Base-by-base conservation (phyloP, 2,888 invertebrate genomes). In the Seira ritae region DNA sequence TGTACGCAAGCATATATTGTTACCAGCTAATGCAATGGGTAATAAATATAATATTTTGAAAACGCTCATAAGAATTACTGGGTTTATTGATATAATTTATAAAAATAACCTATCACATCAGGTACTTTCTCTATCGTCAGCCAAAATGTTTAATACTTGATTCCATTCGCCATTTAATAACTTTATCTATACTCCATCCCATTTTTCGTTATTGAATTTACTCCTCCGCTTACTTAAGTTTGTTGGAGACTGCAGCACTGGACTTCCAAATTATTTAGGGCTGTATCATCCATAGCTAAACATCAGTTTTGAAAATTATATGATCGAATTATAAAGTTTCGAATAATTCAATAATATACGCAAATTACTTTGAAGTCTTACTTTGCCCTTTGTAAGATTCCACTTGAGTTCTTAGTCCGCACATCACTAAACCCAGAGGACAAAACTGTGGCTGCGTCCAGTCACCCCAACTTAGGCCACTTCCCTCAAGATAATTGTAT, bases 361-460 rank as follows among this genome's bases (percentile, higher is more conserved):
- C 15, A 12, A 19, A 31, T 55, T 70, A 31, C n/a, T n/a, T n/a
- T n/a, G n/a, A n/a, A n/a, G n/a, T n/a, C n/a, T 71, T 67, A 77
- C 83, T 73, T 15, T 65, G 69, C 22, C 80, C 69, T 60, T 78
- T 46, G 15, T 76, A 8, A 0, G 42, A n/a, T 31, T 83, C 76
- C 12, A 88, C 86, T 80, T 87, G 87, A 2, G 88, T 88, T 22
- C 83, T 75, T 17, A 88, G 37, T 0, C 81, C 85, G 66, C 88
- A 88, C 60, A 88, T 74, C 0, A 74, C 77, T 15, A 65, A 72
- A 0, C 86, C 84, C 17, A 72, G 46, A 1, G 80, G 81, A 75
- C 88, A 88, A 3, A 68, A 68, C 62, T 86, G 85, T 15, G 69
- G 68, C 17, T 84, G 80, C 0, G 85, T 86, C 86, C 86, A 88